Evolutionary conservation across 2,797 vertebrate genomes (phyloP).

Genomic region (Emydoidea blandingii): DNA sequence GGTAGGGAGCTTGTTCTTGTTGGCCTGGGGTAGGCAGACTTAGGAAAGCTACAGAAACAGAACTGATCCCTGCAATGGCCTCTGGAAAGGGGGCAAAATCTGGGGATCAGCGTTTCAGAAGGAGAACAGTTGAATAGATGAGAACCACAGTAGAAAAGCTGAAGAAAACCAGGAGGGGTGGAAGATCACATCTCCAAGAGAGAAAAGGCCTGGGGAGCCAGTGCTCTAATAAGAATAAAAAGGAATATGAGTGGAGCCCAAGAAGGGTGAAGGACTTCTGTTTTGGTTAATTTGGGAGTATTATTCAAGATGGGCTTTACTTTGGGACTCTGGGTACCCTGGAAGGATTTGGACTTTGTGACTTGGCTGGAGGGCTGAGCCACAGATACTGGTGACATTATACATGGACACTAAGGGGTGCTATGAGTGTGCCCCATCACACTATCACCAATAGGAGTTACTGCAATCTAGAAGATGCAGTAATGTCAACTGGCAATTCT

Average conservation of each 20-base stretch:
- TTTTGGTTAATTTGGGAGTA: neutral
- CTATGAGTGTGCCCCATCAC: neutral
- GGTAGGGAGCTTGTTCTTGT: neutral
- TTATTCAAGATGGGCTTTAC: too few species aligned
- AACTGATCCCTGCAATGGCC: neutral
- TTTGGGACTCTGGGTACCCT: too few species aligned
- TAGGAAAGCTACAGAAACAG: neutral
- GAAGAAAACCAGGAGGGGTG: neutral
- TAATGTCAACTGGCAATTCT: neutral
- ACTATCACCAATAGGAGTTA: neutral
- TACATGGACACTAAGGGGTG: neutral
- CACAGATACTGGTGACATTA: neutral
- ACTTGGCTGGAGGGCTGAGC: neutral
- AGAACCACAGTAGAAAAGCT: neutral
- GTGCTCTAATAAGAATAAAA: neutral
- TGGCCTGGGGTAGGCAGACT: neutral
- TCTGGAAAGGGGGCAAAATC: neutral
- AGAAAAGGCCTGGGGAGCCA: neutral
- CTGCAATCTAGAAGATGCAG: neutral
- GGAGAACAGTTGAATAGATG: neutral
- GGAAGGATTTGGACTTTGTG: neutral
- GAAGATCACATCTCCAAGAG: neutral
- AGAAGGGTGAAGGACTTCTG: neutral
- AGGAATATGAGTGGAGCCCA: neutral
- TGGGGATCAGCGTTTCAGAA: neutral